Conservation (phyloP, 2,888 invertebrate genomes). For the Agrotis segetum region DNA sequence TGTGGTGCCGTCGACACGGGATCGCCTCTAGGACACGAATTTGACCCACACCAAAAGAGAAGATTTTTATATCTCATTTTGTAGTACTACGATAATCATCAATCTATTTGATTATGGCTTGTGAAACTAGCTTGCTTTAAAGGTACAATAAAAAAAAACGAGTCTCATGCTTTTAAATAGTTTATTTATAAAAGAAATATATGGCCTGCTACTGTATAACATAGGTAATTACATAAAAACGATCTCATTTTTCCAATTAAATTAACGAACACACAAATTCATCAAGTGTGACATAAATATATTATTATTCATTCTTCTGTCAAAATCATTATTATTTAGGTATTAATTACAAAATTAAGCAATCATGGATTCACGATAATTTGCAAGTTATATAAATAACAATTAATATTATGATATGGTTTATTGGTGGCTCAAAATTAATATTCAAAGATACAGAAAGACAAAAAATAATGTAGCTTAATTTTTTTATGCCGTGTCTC, state of each 20-base stretch:
- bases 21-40: too few relatives aligned
- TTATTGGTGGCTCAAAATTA: constrained; percentile 4
- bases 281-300: constrained; percentile 4
- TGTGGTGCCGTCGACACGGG: too few relatives aligned
- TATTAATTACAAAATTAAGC: constrained; percentile 26
- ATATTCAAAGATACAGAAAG: constrained; percentile 2
- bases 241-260: constrained; percentile 26
- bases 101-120: not conserved
- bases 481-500: not conserved
- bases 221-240: constrained; percentile 8
- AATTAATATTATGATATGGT: constrained; percentile 14
- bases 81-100: not conserved
- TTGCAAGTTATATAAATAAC: constrained; percentile 33
- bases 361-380: constrained; percentile 31
- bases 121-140: not conserved
- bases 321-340: constrained; percentile 27
- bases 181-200: not conserved
- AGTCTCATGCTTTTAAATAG: not conserved
- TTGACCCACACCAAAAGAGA: too few relatives aligned
- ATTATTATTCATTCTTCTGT: constrained; percentile 18
- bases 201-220: constrained; percentile 28
- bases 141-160: not conserved
- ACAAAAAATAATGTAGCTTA: not conserved
- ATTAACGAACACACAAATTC: constrained; percentile 14
- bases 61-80: too few relatives aligned